Evolutionary conservation across 2,113 vertebrate genomes (phyloP).

Genomic region (Tinamus guttatus): DNA sequence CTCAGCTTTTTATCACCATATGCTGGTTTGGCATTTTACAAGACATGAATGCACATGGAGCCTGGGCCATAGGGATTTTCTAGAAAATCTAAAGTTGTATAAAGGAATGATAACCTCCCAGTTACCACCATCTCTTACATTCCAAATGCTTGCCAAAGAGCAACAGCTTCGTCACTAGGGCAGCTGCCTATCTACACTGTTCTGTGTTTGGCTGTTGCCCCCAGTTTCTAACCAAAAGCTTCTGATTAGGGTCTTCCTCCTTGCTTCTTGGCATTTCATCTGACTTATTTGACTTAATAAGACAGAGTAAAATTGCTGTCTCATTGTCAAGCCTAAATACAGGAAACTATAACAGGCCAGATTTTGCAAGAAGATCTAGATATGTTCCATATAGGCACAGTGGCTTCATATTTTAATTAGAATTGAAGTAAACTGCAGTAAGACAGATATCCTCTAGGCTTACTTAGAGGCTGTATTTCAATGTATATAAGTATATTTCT

Average conservation of each 20-base stretch:
- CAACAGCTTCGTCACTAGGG: neutral
- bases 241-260: neutral
- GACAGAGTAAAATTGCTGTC: neutral
- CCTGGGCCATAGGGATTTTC: neutral
- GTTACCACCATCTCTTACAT: neutral
- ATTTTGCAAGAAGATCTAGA: neutral
- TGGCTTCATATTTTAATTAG: neutral
- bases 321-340: neutral
- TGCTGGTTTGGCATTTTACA: neutral
- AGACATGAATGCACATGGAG: neutral
- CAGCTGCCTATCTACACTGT: neutral
- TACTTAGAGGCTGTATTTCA: constrained; percentile 29
- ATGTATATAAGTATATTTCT: neutral
- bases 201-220: neutral
- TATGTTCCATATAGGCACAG: neutral
- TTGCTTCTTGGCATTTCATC: neutral
- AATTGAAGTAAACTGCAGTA: constrained; percentile 7
- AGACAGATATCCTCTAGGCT: neutral
- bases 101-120: neutral
- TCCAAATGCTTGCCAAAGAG: neutral
- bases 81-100: neutral
- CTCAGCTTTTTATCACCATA: neutral
- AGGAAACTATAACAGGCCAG: neutral
- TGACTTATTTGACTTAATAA: neutral
- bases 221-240: neutral